A percentile compares a stretch with the other conserved stretches of the same genome.
These are phyloP conservation scores for Bombycilla garrulus DNA, from an alignment of 2,113 vertebrate species.

Conservation along the genomic window DNA sequence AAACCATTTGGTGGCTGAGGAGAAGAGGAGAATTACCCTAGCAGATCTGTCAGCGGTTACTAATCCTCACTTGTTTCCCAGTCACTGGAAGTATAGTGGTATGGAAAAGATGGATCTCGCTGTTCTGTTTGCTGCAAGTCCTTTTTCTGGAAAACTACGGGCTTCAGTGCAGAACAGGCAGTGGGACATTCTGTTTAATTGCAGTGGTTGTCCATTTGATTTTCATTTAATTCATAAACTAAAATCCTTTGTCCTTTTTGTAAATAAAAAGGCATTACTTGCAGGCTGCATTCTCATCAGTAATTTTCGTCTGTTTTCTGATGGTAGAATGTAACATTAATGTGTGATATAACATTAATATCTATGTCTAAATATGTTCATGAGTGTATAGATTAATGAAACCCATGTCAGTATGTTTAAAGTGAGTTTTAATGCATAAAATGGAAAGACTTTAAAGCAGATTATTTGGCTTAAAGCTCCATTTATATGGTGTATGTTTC, in stretches of 20 bases:
- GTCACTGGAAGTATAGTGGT: neutral
- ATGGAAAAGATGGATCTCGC: neutral
- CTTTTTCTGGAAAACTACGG: neutral
- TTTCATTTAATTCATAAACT: neutral
- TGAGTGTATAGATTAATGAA: neutral
- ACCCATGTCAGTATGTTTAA: neutral
- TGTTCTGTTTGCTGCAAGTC: neutral
- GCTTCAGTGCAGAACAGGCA: neutral
- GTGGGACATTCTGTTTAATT: neutral
- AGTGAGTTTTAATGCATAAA: slow-evolving; percentile 6
- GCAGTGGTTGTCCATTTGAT: neutral
- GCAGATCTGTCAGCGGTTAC: neutral
- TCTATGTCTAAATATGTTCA: neutral
- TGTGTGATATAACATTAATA: no score
- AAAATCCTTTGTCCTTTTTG: neutral
- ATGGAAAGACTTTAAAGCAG: slow-evolving; percentile 56
- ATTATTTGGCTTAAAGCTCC: slow-evolving; percentile 28
- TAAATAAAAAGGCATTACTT: neutral
- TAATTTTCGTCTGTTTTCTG: neutral
- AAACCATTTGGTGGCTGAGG: neutral
- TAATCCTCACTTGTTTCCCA: neutral
- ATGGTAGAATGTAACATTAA: neutral
- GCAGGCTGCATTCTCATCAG: neutral
- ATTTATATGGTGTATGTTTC: slow-evolving; percentile 62
- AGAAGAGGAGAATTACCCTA: neutral